Conservation (phyloP, 2,888 invertebrate species). For the Chrysopilus asiliformis region DNA sequence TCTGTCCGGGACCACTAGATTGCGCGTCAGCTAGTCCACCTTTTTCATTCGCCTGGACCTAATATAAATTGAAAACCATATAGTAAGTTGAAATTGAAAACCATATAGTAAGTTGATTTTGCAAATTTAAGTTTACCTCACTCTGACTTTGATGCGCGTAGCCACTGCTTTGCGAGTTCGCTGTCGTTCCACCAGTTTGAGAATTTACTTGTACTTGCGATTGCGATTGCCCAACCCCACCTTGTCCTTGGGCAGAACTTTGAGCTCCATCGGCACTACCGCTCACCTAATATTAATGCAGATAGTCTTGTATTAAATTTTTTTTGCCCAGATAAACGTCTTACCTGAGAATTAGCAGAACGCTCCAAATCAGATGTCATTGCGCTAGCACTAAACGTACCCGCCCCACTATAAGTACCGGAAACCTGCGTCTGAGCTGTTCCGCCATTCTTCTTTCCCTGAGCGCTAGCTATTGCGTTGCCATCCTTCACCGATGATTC, state of each 20-base stretch:
- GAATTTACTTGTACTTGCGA: conserved; percentile 62
- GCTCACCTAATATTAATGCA: conserved; percentile 39
- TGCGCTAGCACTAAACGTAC: conserved; percentile 71
- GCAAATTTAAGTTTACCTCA: conserved; percentile 23
- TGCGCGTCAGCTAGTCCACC: conserved; percentile 79
- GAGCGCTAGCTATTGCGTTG: conserved; percentile 60
- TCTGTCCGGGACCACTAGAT: conserved; percentile 69
- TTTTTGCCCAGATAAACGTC: not conserved
- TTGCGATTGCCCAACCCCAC: conserved; percentile 61
- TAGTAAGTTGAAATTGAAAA: conserved; percentile 20
- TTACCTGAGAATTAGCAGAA: conserved; percentile 47
- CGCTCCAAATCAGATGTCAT: conserved; percentile 62
- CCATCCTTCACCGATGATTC: conserved; percentile 44
- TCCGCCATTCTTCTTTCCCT: conserved; percentile 60
- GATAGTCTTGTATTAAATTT: not conserved
- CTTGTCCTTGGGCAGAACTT: conserved; percentile 62
- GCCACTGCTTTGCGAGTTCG: conserved; percentile 63
- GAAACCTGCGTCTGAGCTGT: conserved; percentile 71
- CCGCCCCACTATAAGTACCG: conserved; percentile 62
- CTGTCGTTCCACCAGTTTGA: conserved; percentile 61
- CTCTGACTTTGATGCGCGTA: conserved; percentile 53
- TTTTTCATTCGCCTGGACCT: conserved; percentile 67
- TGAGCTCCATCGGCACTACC: conserved; percentile 62
- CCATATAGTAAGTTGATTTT: not conserved
- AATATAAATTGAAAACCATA: conserved; percentile 21